These are phyloP conservation scores for Gila orcuttii DNA, from an alignment of 2,113 vertebrate species.

Conservation along the genomic window DNA sequence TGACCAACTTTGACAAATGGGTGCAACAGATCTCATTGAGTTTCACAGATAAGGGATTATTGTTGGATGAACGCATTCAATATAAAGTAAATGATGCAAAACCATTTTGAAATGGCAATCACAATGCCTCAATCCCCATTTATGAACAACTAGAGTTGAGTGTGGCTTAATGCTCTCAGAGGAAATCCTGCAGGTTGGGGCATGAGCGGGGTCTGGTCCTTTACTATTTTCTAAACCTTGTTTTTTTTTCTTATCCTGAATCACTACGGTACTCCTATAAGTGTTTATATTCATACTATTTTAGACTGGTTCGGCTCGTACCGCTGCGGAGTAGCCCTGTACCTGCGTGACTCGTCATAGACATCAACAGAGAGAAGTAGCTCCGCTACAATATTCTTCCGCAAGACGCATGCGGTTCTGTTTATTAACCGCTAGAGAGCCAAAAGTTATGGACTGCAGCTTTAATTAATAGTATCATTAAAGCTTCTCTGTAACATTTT, in stretches of 20 bases:
- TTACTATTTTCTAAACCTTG: neutral
- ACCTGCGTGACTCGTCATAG: too few species aligned
- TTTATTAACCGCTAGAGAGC: too few species aligned
- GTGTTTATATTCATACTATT: too few species aligned
- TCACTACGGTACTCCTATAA: too few species aligned
- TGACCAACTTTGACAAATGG: neutral
- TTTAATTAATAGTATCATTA: neutral
- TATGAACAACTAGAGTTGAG: neutral
- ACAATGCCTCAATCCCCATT: neutral
- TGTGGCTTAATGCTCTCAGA: neutral
- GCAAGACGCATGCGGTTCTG: too few species aligned
- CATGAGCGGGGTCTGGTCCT: neutral
- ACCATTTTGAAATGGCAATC: neutral
- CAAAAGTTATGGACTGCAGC: too few species aligned
- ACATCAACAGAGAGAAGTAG: too few species aligned
- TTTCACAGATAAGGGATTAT: neutral
- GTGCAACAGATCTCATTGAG: neutral
- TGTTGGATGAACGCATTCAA: neutral
- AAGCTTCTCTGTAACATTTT: neutral
- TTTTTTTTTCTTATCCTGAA: too few species aligned
- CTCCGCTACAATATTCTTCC: too few species aligned
- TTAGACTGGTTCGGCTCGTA: too few species aligned
- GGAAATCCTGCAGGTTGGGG: neutral
- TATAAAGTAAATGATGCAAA: neutral
- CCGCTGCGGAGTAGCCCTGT: too few species aligned